Base-by-base conservation (phyloP, 2,888 invertebrate genomes). In the Drosophila dives region DNA sequence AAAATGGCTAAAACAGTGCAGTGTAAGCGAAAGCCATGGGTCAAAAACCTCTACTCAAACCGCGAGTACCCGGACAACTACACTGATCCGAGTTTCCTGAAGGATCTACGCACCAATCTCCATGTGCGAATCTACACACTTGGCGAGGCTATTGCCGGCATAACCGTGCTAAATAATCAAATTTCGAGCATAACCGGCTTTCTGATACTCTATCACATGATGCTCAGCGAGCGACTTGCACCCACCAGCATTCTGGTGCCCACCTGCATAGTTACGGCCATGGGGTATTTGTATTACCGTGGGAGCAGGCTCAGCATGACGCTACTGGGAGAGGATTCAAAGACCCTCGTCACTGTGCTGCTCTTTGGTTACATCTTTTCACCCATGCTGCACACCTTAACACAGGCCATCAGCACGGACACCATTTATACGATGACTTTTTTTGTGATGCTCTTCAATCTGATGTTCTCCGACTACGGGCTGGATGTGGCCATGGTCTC, bases 381-480 rank as follows among this genome's bases (percentile, higher is more conserved):
- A 0, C 99, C 99, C 0, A 95, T 99, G 23, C 93, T 99, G 38
- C 97, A 99, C 92, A 99, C 98, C 0, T 94, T 99, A 58, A 99
- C 99, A 0, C 98, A 98, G 91, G 98, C 99, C 0, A 97, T 99
- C 3, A 98, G 98, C 90, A 99, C 99, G 0, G 99, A 99, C 91
- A 99, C 99, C 0, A 99, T 99, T 90, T 99, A 98, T 90, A 97
- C 98, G 2, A 97, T 97, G 95, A 95, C 99, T 0, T 96, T 97
- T 26, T 94, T 97, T 17, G 97, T 98, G 95, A 95, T 99, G 94
- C 90, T 97, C 0, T 93, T 97, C 1, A 99, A 99, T 94, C 94
- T 99, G 71, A 95, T 97, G 82, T 98, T 98, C 91, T 98, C 97
- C 91, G 98, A 99, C 92, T 99, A 99, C 91, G 98, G 97, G 7